phyloP scores from a whole-genome alignment of 2,888 invertebrate species.

The Meloe dianella region DNA sequence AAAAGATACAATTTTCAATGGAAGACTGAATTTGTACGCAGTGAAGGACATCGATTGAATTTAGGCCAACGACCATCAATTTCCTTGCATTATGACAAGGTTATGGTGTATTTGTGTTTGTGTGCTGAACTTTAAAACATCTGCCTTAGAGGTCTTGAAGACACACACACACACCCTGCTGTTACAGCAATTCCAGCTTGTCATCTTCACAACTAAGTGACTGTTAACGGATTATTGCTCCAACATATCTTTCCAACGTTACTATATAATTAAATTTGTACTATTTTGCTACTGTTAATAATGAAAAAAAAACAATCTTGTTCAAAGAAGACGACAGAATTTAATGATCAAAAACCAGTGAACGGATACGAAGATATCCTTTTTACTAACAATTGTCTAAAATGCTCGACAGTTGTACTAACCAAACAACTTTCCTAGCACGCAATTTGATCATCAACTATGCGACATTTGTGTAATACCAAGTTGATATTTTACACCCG shows the following conservation, averaged over 20 bases:
- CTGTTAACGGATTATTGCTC: not conserved
- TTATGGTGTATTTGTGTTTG: not conserved
- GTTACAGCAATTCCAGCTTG: not conserved
- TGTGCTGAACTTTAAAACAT: not conserved
- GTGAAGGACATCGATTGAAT: constrained; percentile 1
- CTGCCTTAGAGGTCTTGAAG: not conserved
- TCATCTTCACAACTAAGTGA: not conserved
- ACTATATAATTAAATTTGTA: not conserved
- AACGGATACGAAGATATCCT: constrained; percentile 46
- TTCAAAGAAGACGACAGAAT: constrained; percentile 31
- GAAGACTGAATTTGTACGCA: not conserved
- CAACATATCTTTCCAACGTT: not conserved
- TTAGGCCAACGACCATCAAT: constrained; percentile 5
- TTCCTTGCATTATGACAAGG: not conserved
- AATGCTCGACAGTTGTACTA: constrained; percentile 39
- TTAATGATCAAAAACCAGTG: constrained; percentile 46
- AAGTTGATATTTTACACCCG: constrained; percentile 45
- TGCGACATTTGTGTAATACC: constrained; percentile 46
- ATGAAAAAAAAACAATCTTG: constrained; percentile 27
- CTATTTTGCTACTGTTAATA: not conserved
- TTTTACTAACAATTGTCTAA: constrained; percentile 38
- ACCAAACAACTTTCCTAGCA: constrained; percentile 30
- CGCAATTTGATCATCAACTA: constrained; percentile 51
- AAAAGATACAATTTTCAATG: not conserved
- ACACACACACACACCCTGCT: not conserved